phyloP scores from a whole-genome alignment of 1,140 invertebrate genomes.

The Mamestra configurata region DNA sequence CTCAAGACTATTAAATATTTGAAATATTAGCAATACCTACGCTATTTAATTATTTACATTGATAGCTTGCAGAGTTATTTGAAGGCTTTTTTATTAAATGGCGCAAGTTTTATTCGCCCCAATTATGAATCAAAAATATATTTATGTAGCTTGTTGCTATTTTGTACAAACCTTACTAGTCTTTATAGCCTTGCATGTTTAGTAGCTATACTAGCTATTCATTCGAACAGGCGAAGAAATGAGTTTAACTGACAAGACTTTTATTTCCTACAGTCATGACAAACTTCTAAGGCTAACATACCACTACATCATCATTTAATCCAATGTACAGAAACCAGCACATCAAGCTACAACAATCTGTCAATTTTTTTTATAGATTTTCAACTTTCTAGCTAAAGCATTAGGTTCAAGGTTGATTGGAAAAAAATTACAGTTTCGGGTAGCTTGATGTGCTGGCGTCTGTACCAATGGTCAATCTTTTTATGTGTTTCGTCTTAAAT shows the following conservation, averaged over 20 bases:
- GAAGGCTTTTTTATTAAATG: slow-evolving; percentile 15
- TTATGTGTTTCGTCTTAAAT: too few relatives aligned
- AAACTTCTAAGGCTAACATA: slow-evolving; percentile 27
- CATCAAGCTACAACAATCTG: too few relatives aligned
- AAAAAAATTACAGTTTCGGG: too few relatives aligned
- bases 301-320: neutral
- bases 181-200: slow-evolving; percentile 54
- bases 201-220: slow-evolving; percentile 33
- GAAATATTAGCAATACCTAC: slow-evolving; percentile 7
- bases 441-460: too few relatives aligned
- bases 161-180: slow-evolving; percentile 58
- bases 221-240: neutral
- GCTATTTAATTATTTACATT: slow-evolving; percentile 32
- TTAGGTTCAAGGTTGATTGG: too few relatives aligned
- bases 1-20: slow-evolving; percentile 17
- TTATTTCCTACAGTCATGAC: slow-evolving; percentile 51
- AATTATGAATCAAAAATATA: slow-evolving; percentile 25
- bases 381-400: too few relatives aligned
- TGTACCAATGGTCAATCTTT: too few relatives aligned
- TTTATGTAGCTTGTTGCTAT: slow-evolving; percentile 40
- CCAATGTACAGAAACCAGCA: neutral
- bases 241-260: neutral
- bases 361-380: too few relatives aligned
- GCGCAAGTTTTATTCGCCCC: slow-evolving; percentile 15
- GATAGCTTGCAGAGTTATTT: slow-evolving; percentile 20